A percentile compares a stretch with the other conserved stretches of the same genome.
phyloP scores from a whole-genome alignment of 1,140 invertebrate species.

The Cotesia glomerata region DNA sequence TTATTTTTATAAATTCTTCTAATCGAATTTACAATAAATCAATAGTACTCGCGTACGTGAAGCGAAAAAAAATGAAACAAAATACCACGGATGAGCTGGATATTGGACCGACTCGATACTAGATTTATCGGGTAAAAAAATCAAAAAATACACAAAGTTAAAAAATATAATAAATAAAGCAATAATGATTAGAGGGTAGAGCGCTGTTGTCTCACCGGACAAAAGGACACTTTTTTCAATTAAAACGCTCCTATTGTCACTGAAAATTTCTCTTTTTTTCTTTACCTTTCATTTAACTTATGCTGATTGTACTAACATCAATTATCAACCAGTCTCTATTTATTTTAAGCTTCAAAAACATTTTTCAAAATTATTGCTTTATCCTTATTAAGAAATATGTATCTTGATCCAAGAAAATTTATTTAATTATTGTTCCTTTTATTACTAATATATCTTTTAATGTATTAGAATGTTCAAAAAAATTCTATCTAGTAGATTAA shows the following conservation, averaged over 20 bases:
- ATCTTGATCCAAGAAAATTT: too few species aligned
- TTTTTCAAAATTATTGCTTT: too few species aligned
- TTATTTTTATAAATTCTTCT: neutral
- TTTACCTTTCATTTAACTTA: too few species aligned
- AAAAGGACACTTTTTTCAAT: neutral
- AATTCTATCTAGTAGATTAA: too few species aligned
- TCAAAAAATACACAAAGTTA: neutral
- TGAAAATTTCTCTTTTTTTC: too few species aligned
- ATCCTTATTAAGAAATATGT: too few species aligned
- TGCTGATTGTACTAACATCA: too few species aligned
- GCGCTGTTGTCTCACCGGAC: neutral
- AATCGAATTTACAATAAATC: constrained; percentile 14
- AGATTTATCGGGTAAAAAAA: constrained; percentile 7
- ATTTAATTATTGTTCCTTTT: too few species aligned
- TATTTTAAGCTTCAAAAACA: neutral
- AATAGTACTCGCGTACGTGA: neutral
- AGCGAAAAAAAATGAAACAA: constrained; percentile 3
- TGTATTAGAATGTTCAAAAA: too few species aligned
- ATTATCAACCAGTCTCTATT: too few species aligned
- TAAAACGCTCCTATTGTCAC: too few species aligned
- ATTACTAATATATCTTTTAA: too few species aligned
- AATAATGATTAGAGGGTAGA: neutral
- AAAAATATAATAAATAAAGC: constrained; percentile 7
- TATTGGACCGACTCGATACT: neutral
- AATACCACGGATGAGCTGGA: constrained; percentile 1